These are phyloP conservation scores for Zaprionus tsacasi DNA, from an alignment of 1,140 invertebrate species.

Conservation along the genomic window DNA sequence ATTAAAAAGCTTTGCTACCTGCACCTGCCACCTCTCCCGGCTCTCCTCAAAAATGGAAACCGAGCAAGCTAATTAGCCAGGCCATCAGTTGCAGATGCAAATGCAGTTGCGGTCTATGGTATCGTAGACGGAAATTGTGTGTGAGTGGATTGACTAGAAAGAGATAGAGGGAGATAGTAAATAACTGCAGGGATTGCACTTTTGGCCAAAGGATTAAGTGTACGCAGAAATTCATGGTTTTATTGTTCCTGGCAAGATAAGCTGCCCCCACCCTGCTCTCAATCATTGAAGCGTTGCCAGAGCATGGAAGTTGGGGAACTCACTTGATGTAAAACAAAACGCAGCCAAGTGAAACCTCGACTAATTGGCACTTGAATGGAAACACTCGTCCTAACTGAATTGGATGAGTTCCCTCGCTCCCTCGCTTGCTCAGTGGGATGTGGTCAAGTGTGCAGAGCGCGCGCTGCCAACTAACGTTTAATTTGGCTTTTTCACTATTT, in stretches of 20 bases:
- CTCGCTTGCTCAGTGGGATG: conserved; percentile 6
- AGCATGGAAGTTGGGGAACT: neutral
- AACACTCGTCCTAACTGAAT: conserved; percentile 54
- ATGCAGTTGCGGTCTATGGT: conserved; percentile 34
- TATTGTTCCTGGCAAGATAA: conserved; percentile 37
- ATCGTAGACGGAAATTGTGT: conserved; percentile 37
- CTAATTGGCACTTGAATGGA: conserved; percentile 73
- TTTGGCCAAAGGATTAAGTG: neutral
- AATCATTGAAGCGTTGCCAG: conserved; percentile 14
- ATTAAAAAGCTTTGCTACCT: conserved; percentile 25
- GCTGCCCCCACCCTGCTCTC: neutral
- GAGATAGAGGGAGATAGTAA: neutral
- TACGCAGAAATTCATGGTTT: conserved; percentile 9
- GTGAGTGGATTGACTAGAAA: conserved; percentile 1
- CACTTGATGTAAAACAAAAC: conserved; percentile 45
- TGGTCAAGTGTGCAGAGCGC: conserved; percentile 16
- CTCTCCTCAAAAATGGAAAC: neutral
- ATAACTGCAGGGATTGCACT: conserved; percentile 9
- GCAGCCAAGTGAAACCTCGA: conserved; percentile 43
- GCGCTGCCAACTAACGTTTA: conserved; percentile 30
- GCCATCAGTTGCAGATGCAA: conserved; percentile 13
- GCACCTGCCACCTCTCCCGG: neutral
- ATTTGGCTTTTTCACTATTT: conserved; percentile 53
- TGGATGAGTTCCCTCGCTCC: conserved; percentile 28
- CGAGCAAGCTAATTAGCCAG: conserved; percentile 19